Conservation (phyloP, 2,113 vertebrate genomes). For the Pseudois nayaur region DNA sequence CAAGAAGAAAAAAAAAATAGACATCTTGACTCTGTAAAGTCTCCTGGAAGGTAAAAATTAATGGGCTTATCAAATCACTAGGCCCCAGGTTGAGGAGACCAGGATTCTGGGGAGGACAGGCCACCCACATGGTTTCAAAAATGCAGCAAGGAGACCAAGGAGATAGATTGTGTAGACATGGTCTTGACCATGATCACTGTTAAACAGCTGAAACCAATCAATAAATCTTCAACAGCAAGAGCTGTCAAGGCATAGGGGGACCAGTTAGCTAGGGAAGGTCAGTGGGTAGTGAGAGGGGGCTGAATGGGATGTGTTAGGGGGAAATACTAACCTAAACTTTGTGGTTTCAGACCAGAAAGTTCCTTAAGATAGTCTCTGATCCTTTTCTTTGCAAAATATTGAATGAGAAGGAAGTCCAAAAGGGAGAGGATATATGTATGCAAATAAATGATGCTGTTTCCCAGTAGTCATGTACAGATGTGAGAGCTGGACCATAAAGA, state of each 20-base stretch:
- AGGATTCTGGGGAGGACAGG: background rate
- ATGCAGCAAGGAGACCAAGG: background rate
- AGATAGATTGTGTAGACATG: too few relatives aligned
- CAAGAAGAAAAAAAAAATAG: background rate
- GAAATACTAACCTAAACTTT: background rate
- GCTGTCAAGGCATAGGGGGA: background rate
- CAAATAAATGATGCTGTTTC: background rate
- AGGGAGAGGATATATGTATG: background rate
- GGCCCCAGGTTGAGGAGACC: background rate
- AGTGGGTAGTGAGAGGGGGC: background rate
- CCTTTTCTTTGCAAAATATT: background rate
- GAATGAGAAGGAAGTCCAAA: background rate
- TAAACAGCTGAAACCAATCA: background rate
- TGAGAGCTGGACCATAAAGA: background rate
- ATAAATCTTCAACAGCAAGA: background rate
- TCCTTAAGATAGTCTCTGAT: background rate
- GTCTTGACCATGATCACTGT: background rate
- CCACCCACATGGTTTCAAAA: background rate
- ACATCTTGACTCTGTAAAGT: background rate
- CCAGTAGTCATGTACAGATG: background rate
- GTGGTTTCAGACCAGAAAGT: background rate
- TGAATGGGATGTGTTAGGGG: background rate
- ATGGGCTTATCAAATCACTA: background rate
- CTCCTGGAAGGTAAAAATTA: background rate
- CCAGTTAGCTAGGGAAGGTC: background rate